Evolutionary conservation across 2,113 vertebrate species (phyloP).

Genomic region (Acrocephalus kingi): DNA sequence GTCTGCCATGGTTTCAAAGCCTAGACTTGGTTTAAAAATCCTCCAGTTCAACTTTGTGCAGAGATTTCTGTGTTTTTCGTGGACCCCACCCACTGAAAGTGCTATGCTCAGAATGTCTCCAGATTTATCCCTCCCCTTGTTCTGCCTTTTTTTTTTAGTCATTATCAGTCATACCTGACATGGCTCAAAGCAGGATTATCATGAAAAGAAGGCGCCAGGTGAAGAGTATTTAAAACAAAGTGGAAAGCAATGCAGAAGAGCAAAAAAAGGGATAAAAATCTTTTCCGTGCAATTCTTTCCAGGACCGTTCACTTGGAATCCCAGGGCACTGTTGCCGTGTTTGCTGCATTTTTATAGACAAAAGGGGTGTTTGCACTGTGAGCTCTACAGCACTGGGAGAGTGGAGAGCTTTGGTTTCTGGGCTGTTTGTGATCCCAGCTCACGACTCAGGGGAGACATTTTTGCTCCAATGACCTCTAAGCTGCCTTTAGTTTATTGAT

Average conservation of each 20-base stretch:
- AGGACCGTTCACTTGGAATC: not conserved
- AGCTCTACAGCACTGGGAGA: not conserved
- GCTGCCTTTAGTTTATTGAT: slow-evolving; percentile 45
- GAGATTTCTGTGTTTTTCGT: not conserved
- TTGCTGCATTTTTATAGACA: not conserved
- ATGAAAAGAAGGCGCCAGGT: not conserved
- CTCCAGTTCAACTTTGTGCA: not conserved
- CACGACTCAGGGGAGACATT: not conserved
- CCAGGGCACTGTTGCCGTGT: not conserved
- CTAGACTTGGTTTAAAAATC: not conserved
- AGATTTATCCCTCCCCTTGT: not conserved
- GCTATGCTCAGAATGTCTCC: not conserved
- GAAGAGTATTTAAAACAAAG: not conserved
- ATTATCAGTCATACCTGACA: not conserved
- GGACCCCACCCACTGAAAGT: not conserved
- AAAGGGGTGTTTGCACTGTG: not conserved
- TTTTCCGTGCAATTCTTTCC: not conserved
- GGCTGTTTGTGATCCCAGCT: not conserved
- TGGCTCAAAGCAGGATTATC: not conserved
- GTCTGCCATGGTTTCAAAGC: not conserved
- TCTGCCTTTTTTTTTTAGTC: not conserved
- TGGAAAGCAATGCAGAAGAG: not conserved
- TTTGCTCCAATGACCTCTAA: slow-evolving; percentile 40
- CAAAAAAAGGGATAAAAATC: not conserved
- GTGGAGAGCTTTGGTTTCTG: not conserved